Evolutionary conservation across 2,113 vertebrate genomes (phyloP).

Genomic region (Pelobates fuscus): DNA sequence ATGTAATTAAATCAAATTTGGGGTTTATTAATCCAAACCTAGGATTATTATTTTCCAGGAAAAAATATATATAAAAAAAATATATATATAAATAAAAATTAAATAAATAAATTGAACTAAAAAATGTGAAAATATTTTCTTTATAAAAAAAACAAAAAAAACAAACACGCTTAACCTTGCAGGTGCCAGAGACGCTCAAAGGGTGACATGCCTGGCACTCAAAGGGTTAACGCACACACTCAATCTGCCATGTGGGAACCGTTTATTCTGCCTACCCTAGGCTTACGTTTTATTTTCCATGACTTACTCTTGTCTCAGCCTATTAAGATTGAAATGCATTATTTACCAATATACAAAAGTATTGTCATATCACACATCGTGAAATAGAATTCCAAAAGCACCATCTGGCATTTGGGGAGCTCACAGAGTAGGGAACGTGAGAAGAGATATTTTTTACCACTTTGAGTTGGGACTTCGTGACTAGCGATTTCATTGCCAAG

Average conservation of each 20-base stretch:
- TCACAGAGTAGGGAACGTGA: slow-evolving; percentile 83
- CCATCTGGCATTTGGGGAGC: slow-evolving; percentile 93
- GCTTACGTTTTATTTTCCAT: slow-evolving; percentile 64
- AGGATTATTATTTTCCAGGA: too few species aligned
- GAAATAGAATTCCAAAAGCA: slow-evolving; percentile 91
- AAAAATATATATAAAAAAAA: too few species aligned
- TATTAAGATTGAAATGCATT: slow-evolving; percentile 83
- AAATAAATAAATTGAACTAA: too few species aligned
- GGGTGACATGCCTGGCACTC: background rate
- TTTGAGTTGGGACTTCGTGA: slow-evolving; percentile 91
- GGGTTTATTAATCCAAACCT: too few species aligned
- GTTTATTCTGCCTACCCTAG: background rate
- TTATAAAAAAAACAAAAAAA: too few species aligned
- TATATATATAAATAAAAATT: too few species aligned
- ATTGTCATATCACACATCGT: slow-evolving; percentile 87
- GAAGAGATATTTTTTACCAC: slow-evolving; percentile 86
- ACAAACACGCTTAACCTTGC: too few species aligned
- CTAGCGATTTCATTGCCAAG: slow-evolving; percentile 87
- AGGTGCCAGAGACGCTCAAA: too few species aligned
- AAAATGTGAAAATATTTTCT: too few species aligned
- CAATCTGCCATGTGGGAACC: background rate
- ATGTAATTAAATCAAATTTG: too few species aligned
- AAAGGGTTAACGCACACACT: background rate
- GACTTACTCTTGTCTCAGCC: slow-evolving; percentile 69
- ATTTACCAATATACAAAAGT: slow-evolving; percentile 86